Percentiles rank a stretch among this genome's conserved stretches.
Evolutionary conservation across 2,888 invertebrate species (phyloP).

Genomic region (Leucozona laternaria): DNA sequence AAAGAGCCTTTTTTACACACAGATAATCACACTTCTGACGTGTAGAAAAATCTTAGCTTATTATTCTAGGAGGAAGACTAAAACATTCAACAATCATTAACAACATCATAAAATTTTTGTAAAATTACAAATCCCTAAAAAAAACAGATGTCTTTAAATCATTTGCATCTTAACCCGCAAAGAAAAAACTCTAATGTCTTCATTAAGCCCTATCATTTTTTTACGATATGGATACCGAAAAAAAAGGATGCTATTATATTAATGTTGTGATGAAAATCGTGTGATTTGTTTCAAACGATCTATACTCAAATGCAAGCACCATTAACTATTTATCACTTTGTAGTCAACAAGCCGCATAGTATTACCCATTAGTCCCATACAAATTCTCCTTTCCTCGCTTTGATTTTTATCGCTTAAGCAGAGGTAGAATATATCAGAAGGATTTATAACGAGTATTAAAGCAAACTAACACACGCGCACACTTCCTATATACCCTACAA

Average conservation of each 20-base stretch:
- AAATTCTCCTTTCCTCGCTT: conserved; percentile 29
- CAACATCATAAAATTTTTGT: background rate
- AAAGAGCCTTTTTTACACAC: too few species aligned
- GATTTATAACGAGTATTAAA: conserved; percentile 30
- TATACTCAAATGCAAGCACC: background rate
- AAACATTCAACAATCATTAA: background rate
- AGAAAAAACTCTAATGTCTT: background rate
- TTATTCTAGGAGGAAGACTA: too few species aligned
- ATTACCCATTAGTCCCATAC: conserved; percentile 31
- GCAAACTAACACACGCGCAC: background rate
- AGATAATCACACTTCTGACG: too few species aligned
- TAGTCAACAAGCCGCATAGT: conserved; percentile 39
- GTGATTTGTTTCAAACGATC: background rate
- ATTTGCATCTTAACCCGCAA: background rate
- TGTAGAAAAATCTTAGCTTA: too few species aligned
- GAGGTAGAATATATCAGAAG: conserved; percentile 24
- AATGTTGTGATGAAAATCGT: conserved; percentile 1
- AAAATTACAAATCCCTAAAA: background rate
- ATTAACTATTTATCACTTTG: conserved; percentile 54
- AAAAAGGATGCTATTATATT: conserved; percentile 28
- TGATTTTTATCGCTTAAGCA: conserved; percentile 44
- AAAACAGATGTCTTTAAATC: background rate
- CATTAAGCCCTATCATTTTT: background rate
- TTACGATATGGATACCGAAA: conserved; percentile 25
- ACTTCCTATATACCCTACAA: background rate